Evolutionary conservation across 1,140 invertebrate species (phyloP).

Genomic region (Bombus huntii): DNA sequence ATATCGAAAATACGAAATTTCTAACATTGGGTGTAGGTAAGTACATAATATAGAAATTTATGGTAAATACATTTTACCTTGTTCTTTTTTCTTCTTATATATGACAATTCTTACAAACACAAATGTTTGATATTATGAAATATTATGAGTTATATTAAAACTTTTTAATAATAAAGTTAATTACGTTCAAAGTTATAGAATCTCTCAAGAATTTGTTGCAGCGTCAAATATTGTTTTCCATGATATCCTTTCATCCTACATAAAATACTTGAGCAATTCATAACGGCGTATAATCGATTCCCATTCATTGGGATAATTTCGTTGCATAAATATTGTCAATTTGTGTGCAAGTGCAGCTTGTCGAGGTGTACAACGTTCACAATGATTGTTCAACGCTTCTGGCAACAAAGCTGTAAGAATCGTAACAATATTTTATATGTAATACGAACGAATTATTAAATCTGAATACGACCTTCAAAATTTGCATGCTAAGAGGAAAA

Average conservation of each 20-base stretch:
- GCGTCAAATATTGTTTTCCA: background rate
- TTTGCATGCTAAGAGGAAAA: background rate
- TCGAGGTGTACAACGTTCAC: constrained; percentile 62
- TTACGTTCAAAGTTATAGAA: background rate
- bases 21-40: background rate
- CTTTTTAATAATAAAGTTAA: background rate
- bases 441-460: background rate
- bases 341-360: constrained; percentile 56
- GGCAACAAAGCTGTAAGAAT: constrained; percentile 82
- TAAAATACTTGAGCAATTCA: background rate
- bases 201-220: no score
- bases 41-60: no score
- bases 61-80: no score
- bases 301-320: constrained; percentile 67
- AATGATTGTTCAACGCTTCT: constrained; percentile 64
- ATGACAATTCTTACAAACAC: background rate
- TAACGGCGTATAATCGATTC: constrained; percentile 50
- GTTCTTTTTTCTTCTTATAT: no score
- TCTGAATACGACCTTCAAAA: background rate
- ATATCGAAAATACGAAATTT: background rate
- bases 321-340: constrained; percentile 63
- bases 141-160: no score
- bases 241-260: background rate
- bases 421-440: background rate
- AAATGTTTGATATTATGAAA: background rate